phyloP scores from a whole-genome alignment of 2,113 vertebrate genomes.

The Pygoscelis adeliae region DNA sequence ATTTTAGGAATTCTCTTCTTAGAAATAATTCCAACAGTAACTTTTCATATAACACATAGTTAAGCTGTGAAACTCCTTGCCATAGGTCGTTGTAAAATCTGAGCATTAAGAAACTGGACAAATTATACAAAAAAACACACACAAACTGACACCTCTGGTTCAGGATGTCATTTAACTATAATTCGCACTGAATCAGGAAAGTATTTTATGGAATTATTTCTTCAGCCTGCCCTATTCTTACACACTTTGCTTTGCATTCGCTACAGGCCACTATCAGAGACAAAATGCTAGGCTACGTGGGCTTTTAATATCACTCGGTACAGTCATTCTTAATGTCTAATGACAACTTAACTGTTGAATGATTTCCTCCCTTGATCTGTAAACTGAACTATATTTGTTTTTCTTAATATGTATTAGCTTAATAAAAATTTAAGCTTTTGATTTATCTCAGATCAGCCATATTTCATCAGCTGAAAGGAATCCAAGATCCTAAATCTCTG shows the following conservation, averaged over 20 bases:
- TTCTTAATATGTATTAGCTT: background rate
- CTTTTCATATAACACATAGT: constrained; percentile 30
- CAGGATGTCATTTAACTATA: constrained; percentile 10
- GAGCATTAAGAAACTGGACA: background rate
- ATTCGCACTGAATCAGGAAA: background rate
- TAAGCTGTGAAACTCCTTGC: background rate
- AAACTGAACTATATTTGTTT: background rate
- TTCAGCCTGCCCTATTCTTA: background rate
- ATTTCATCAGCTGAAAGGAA: constrained; percentile 19
- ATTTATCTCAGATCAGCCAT: background rate
- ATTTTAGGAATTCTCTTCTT: background rate
- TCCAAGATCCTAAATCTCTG: background rate
- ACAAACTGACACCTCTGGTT: background rate
- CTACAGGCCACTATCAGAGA: background rate
- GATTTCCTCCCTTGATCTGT: constrained; percentile 9
- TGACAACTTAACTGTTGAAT: constrained; percentile 7
- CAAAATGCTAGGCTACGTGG: background rate
- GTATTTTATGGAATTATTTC: background rate
- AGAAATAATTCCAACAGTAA: constrained; percentile 24
- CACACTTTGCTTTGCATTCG: background rate
- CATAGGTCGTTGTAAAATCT: background rate
- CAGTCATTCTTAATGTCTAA: background rate
- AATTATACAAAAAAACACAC: background rate
- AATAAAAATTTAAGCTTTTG: constrained; percentile 21
- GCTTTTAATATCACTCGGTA: background rate